phyloP scores from a whole-genome alignment of 2,888 invertebrate genomes.

The Eristalinus aeneus region DNA sequence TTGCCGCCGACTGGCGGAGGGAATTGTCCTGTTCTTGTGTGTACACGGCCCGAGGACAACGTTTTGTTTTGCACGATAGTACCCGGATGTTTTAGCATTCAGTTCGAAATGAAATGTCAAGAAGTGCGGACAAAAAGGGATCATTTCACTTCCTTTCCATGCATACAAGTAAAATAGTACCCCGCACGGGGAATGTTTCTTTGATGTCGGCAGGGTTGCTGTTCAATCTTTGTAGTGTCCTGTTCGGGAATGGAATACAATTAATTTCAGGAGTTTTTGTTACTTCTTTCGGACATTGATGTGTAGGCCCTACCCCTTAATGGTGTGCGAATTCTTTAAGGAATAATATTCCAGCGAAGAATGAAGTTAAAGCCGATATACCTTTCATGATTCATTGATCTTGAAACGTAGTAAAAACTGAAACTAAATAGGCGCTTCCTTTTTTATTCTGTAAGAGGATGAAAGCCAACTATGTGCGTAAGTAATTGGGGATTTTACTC shows the following conservation, averaged over 20 bases:
- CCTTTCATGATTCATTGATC: no score
- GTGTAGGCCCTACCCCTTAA: background rate
- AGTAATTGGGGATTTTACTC: no score
- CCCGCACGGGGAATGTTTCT: slow-evolving; percentile 7
- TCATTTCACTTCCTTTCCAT: slow-evolving; percentile 10
- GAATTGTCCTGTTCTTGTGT: background rate
- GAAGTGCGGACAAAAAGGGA: slow-evolving; percentile 31
- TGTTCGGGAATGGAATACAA: slow-evolving; percentile 9
- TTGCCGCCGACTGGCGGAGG: background rate
- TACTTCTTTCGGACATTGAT: background rate
- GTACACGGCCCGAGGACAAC: slow-evolving; percentile 25
- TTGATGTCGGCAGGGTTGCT: slow-evolving; percentile 23
- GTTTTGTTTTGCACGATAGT: slow-evolving; percentile 52
- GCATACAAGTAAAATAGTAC: background rate
- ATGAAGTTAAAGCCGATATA: background rate
- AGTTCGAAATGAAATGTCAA: slow-evolving; percentile 51
- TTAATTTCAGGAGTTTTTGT: background rate
- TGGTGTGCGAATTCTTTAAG: background rate
- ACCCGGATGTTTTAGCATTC: slow-evolving; percentile 42
- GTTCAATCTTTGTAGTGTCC: background rate
- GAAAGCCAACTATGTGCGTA: no score
- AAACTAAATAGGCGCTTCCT: no score
- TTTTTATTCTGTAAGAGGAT: no score
- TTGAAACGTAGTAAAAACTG: no score
- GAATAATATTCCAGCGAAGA: background rate